A percentile compares a stretch with the other conserved stretches of the same genome.
phyloP scores from a whole-genome alignment of 2,113 vertebrate genomes.

The Glaucidium brasilianum region DNA sequence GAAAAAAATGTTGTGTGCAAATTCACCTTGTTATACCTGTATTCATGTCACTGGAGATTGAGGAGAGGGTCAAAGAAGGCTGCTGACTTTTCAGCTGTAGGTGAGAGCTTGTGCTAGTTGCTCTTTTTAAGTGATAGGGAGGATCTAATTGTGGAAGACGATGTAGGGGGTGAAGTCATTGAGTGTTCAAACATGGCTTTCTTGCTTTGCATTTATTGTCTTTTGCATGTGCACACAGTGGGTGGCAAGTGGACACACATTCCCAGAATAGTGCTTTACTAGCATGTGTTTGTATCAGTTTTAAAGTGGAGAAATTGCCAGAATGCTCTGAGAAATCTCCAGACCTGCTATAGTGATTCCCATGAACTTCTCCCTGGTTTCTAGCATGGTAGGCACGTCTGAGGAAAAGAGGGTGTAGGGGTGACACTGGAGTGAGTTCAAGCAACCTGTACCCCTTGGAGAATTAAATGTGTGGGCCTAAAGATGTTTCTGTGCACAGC shows the following conservation, averaged over 20 bases:
- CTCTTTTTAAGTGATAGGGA: background rate
- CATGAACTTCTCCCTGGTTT: background rate
- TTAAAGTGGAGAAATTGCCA: background rate
- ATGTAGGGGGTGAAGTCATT: fast-evolving
- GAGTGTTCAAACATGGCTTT: background rate
- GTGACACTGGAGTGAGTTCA: background rate
- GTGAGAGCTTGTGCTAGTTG: background rate
- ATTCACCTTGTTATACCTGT: background rate
- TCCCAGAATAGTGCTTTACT: fast-evolving
- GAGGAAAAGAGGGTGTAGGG: background rate
- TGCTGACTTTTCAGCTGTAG: background rate
- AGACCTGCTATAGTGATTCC: background rate
- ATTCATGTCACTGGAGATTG: background rate
- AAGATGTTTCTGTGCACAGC: background rate
- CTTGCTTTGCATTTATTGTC: background rate
- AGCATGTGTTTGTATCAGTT: background rate
- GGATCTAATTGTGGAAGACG: background rate
- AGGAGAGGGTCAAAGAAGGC: background rate
- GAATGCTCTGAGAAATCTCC: background rate
- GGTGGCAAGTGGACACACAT: background rate
- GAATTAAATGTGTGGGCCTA: background rate
- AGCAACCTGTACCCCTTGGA: background rate
- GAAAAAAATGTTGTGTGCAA: background rate
- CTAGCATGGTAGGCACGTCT: background rate
- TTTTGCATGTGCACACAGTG: fast-evolving